phyloP scores from a whole-genome alignment of 2,797 vertebrate species.

The Bryconaethiops microstoma region DNA sequence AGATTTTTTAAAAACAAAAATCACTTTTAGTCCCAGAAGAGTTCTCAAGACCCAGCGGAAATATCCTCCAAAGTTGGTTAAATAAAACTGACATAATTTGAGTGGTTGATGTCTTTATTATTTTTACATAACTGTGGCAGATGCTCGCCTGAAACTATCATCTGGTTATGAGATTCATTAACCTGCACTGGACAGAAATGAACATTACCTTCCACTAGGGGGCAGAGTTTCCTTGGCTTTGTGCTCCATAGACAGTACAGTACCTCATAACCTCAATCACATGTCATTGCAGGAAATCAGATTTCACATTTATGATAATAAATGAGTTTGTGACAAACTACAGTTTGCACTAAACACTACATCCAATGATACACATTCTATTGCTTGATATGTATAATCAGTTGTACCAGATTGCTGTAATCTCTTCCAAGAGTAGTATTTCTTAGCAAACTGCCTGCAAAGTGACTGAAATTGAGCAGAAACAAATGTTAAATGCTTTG shows the following conservation, averaged over 20 bases:
- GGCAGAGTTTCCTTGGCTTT: conserved; percentile 56
- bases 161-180: conserved; percentile 15
- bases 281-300: too few species aligned
- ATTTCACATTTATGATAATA: too few species aligned
- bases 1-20: not conserved
- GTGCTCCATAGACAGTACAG: not conserved
- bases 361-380: conserved; percentile 24
- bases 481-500: not conserved
- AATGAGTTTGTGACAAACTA: not conserved
- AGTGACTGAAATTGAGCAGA: not conserved
- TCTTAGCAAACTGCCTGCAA: not conserved
- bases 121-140: not conserved
- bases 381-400: conserved; percentile 11
- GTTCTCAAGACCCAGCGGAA: not conserved
- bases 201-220: conserved; percentile 51
- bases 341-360: not conserved
- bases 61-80: not conserved
- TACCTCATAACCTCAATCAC: not conserved
- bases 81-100: conserved; percentile 5
- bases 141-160: not conserved
- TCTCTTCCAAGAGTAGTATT: not conserved
- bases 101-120: not conserved
- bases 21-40: not conserved
- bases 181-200: not conserved
- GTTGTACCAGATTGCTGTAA: not conserved